A percentile compares a stretch with the other conserved stretches of the same genome.
Evolutionary conservation across 2,888 invertebrate genomes (phyloP).

Genomic region (Nebria salina): DNA sequence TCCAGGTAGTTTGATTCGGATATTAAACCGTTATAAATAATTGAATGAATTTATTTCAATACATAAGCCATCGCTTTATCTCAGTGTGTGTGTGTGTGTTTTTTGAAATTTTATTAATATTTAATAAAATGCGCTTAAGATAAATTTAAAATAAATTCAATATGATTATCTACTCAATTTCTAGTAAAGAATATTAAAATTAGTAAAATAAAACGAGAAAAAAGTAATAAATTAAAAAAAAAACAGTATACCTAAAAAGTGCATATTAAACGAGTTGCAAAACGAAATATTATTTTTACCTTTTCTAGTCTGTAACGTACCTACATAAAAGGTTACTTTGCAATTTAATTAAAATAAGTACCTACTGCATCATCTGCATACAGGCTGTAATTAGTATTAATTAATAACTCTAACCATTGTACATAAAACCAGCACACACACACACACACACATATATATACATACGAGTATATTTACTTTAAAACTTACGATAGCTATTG

Average conservation of each 20-base stretch:
- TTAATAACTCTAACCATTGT: slow-evolving; percentile 33
- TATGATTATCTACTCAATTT: slow-evolving; percentile 3
- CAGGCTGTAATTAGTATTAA: slow-evolving; percentile 44
- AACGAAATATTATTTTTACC: slow-evolving; percentile 33
- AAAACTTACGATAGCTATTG: too few species aligned
- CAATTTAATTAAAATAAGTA: slow-evolving; percentile 45
- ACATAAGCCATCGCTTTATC: too few species aligned
- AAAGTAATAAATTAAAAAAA: slow-evolving; percentile 21
- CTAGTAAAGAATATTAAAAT: slow-evolving; percentile 28
- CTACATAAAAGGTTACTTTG: slow-evolving; percentile 44
- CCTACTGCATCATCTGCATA: slow-evolving; percentile 43
- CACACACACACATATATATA: not conserved
- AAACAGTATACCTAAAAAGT: slow-evolving; percentile 22
- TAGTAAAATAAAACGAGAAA: slow-evolving; percentile 22
- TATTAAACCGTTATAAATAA: not conserved
- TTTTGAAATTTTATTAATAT: too few species aligned
- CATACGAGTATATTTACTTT: not conserved
- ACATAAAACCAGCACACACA: not conserved
- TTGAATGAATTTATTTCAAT: not conserved
- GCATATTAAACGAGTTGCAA: slow-evolving; percentile 40
- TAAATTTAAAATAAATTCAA: too few species aligned
- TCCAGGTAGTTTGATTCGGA: not conserved
- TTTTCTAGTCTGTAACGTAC: slow-evolving; percentile 25
- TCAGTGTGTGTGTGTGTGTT: too few species aligned
- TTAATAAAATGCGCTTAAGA: too few species aligned